phyloP scores from a whole-genome alignment of 2,888 invertebrate genomes.

The Margaritifera margaritifera region DNA sequence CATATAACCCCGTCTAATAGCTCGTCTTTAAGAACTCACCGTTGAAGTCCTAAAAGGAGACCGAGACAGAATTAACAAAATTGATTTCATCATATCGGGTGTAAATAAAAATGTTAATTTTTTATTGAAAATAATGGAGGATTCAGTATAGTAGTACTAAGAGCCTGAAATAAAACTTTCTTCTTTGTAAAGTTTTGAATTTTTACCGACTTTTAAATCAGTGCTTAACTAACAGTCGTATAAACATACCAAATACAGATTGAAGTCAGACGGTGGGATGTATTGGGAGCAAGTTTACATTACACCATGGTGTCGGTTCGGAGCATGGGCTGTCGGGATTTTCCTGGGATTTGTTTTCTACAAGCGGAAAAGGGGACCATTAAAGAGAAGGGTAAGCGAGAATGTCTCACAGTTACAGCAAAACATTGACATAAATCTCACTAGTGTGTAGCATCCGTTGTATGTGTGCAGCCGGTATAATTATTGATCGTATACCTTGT shows the following conservation, averaged over 20 bases:
- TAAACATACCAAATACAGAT: slow-evolving; percentile 27
- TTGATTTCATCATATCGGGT: not conserved
- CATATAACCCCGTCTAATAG: no score
- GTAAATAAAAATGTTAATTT: slow-evolving; percentile 1
- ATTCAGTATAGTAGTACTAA: no score
- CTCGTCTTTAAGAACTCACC: no score
- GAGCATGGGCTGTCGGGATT: slow-evolving; percentile 73
- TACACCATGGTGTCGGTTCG: slow-evolving; percentile 74
- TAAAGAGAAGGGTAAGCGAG: slow-evolving; percentile 21
- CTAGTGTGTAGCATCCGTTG: not conserved
- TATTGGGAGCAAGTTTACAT: slow-evolving; percentile 69
- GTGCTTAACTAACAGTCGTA: no score
- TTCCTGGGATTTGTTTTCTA: slow-evolving; percentile 70
- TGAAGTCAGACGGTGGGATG: slow-evolving; percentile 46
- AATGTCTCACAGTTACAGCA: not conserved
- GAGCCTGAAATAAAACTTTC: no score
- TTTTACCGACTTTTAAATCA: no score
- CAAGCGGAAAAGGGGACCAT: slow-evolving; percentile 36
- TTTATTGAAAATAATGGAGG: no score
- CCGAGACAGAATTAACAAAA: no score
- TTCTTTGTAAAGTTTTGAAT: no score
- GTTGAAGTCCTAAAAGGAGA: no score
- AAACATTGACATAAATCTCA: not conserved
- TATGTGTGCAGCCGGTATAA: not conserved
- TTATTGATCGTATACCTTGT: not conserved